Evolutionary conservation across 2,888 invertebrate genomes (phyloP).

Genomic region (Zygogramma bicolorata): DNA sequence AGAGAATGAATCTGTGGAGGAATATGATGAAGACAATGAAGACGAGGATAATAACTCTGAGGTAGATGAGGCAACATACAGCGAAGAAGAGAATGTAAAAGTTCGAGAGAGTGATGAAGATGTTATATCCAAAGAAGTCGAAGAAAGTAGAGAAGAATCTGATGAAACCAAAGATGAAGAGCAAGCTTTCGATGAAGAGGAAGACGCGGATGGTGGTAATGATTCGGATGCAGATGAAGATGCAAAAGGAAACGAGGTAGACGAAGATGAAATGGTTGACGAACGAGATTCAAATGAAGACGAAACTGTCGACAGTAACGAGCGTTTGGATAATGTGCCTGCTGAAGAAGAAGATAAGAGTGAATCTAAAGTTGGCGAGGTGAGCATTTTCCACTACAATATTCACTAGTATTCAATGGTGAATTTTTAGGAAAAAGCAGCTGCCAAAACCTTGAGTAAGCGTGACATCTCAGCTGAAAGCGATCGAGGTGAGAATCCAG

Average conservation of each 20-base stretch:
- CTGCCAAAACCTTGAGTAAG: slow-evolving; percentile 45
- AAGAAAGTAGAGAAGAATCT: slow-evolving; percentile 60
- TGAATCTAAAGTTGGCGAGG: slow-evolving; percentile 36
- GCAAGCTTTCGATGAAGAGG: slow-evolving; percentile 69
- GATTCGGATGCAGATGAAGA: slow-evolving; percentile 30
- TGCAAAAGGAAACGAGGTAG: slow-evolving; percentile 8
- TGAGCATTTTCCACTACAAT: not conserved
- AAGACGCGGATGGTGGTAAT: slow-evolving; percentile 56
- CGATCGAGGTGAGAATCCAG: slow-evolving; percentile 46
- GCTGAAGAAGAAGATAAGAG: slow-evolving; percentile 45
- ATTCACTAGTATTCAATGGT: not conserved
- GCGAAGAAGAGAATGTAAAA: slow-evolving; percentile 46
- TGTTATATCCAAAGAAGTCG: slow-evolving; percentile 54
- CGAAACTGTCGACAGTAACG: slow-evolving; percentile 50
- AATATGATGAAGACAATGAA: slow-evolving; percentile 57
- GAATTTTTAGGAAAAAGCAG: slow-evolving; percentile 30
- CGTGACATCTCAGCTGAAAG: slow-evolving; percentile 18
- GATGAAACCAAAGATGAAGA: slow-evolving; percentile 70
- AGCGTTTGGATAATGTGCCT: slow-evolving; percentile 53
- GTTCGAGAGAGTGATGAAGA: slow-evolving; percentile 42
- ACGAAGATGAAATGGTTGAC: slow-evolving; percentile 52
- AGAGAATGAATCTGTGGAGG: slow-evolving; percentile 55
- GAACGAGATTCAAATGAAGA: slow-evolving; percentile 61
- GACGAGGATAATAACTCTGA: slow-evolving; percentile 54
- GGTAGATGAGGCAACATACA: slow-evolving; percentile 59